Conservation (phyloP, 2,888 invertebrate species). For the Caradrina clavipalpis region DNA sequence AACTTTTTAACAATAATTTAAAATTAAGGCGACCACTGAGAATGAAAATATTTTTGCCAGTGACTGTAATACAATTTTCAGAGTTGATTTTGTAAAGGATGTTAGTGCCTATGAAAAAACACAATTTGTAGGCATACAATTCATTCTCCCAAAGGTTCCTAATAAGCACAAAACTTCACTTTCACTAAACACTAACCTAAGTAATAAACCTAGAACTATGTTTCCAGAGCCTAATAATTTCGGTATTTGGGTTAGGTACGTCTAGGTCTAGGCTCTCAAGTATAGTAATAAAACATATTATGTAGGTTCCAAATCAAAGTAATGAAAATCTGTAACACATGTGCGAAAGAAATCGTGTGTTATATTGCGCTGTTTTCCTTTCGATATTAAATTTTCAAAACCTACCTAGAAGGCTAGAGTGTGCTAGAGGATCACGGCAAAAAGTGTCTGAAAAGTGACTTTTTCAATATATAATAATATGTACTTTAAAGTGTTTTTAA, state of each 20-base stretch:
- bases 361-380: constrained; percentile 3
- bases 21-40: too few species aligned
- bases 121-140: not conserved
- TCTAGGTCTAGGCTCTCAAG: not conserved
- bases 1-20: too few species aligned
- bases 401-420: not conserved
- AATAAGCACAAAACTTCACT: not conserved
- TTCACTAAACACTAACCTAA: not conserved
- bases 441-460: too few species aligned
- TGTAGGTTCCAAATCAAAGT: constrained; percentile 16
- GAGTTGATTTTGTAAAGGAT: too few species aligned
- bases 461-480: too few species aligned
- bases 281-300: constrained; percentile 16
- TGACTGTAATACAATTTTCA: too few species aligned
- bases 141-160: not conserved
- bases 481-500: too few species aligned
- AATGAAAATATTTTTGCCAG: too few species aligned
- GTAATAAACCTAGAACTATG: constrained; percentile 29
- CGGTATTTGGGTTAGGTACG: constrained; percentile 26
- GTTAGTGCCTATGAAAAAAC: too few species aligned
- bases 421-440: not conserved
- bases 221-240: constrained; percentile 18
- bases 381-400: not conserved
- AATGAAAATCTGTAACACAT: constrained; percentile 35
- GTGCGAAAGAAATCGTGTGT: constrained; percentile 13